A percentile compares a stretch with the other conserved stretches of the same genome.
phyloP scores from a whole-genome alignment of 1,140 invertebrate genomes.

The Zaprionus inermis region DNA sequence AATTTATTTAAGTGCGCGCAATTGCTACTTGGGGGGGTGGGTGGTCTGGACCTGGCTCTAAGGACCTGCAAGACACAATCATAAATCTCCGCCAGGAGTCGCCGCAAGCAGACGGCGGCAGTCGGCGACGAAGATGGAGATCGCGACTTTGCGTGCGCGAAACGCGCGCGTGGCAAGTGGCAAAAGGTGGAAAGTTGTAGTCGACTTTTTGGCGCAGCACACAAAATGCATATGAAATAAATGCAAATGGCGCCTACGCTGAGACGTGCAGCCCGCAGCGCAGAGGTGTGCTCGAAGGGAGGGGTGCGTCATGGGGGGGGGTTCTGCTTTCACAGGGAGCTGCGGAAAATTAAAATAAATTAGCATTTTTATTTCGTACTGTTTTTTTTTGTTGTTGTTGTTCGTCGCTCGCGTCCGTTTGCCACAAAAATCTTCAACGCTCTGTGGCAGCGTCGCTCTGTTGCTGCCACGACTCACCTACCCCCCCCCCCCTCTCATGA shows the following conservation, averaged over 20 bases:
- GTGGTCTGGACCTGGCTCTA: constrained; percentile 2
- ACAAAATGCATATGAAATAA: constrained; percentile 42
- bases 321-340: constrained; percentile 2
- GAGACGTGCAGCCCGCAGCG: not conserved
- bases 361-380: constrained; percentile 49
- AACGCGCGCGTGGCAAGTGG: constrained; percentile 17
- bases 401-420: constrained; percentile 11
- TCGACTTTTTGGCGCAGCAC: constrained; percentile 37
- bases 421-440: constrained; percentile 22
- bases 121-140: constrained; percentile 5
- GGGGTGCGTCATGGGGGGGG: not conserved
- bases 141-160: constrained; percentile 16
- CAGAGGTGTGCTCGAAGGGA: not conserved
- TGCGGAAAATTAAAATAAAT: constrained; percentile 52
- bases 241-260: constrained; percentile 32
- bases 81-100: constrained; percentile 12
- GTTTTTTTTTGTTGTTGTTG: not conserved
- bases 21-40: constrained; percentile 15
- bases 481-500: not conserved
- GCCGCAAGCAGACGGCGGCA: not conserved
- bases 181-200: constrained; percentile 18
- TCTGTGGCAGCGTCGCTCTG: not conserved
- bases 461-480: not conserved
- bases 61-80: constrained; percentile 22
- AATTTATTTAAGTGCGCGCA: constrained; percentile 43